Evolutionary conservation across 2,113 vertebrate genomes (phyloP).

Genomic region (Clupea harengus): DNA sequence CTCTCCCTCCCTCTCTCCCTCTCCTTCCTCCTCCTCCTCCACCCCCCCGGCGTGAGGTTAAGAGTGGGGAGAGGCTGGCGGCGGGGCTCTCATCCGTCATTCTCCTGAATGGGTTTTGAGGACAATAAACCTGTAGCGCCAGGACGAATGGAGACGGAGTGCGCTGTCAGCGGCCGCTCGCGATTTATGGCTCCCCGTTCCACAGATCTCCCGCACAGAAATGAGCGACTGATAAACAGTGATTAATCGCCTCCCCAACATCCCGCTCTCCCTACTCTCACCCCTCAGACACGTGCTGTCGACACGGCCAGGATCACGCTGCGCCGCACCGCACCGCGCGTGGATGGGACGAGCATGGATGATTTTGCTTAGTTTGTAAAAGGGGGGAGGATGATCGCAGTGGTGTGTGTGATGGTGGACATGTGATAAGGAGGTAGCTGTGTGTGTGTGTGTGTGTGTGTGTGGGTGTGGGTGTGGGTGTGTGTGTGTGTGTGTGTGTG

Average conservation of each 20-base stretch:
- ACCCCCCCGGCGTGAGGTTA: conserved; percentile 53
- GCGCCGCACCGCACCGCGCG: too few species aligned
- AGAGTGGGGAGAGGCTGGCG: conserved; percentile 53
- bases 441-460: conserved; percentile 27
- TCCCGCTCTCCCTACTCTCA: conserved; percentile 38
- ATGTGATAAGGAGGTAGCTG: conserved; percentile 22
- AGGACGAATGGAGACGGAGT: conserved; percentile 80
- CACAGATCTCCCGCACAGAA: conserved; percentile 79
- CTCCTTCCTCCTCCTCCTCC: neutral
- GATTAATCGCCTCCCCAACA: conserved; percentile 78
- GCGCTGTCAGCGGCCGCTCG: conserved; percentile 67
- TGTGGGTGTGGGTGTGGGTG: neutral
- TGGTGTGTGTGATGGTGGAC: conserved; percentile 38
- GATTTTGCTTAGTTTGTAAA: neutral
- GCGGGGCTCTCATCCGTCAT: conserved; percentile 75
- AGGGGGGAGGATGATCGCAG: neutral
- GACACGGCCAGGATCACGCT: neutral
- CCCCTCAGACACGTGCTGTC: neutral
- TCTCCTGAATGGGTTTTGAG: conserved; percentile 80
- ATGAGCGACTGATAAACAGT: conserved; percentile 80
- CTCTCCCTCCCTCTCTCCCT: neutral
- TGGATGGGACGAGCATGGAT: neutral
- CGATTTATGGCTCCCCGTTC: conserved; percentile 80
- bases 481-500: neutral
- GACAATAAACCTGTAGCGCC: conserved; percentile 81